A percentile compares a stretch with the other conserved stretches of the same genome.
Evolutionary conservation across 2,888 invertebrate genomes (phyloP).

Genomic region (Blastobasis adustella): DNA sequence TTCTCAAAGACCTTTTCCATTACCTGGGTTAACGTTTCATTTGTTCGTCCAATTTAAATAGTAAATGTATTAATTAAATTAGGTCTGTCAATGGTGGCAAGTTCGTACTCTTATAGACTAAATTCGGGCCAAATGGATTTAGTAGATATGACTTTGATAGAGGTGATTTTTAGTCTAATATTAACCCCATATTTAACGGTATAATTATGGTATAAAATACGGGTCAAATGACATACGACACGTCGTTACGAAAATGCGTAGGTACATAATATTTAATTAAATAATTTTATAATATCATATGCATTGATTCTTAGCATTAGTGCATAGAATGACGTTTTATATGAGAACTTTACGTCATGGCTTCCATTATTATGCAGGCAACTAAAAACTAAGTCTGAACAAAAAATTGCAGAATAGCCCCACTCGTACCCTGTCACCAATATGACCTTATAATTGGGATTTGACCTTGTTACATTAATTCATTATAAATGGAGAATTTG

Average conservation of each 20-base stretch:
- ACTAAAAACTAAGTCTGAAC: too few relatives aligned
- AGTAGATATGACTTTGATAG: constrained; percentile 6
- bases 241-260: not conserved
- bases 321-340: too few relatives aligned
- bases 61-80: constrained; percentile 14
- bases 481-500: too few relatives aligned
- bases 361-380: too few relatives aligned
- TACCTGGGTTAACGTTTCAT: constrained; percentile 6
- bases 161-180: constrained; percentile 5
- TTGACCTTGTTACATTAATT: too few relatives aligned
- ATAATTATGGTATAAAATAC: not conserved
- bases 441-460: too few relatives aligned
- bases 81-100: constrained; percentile 16
- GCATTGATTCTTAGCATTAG: too few relatives aligned
- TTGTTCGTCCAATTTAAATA: constrained; percentile 21
- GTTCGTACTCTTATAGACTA: constrained; percentile 1
- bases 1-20: not conserved
- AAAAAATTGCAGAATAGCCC: too few relatives aligned
- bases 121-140: constrained; percentile 9
- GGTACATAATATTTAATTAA: not conserved
- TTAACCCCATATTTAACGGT: too few relatives aligned
- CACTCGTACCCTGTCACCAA: too few relatives aligned
- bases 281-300: not conserved
- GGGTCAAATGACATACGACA: not conserved
- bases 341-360: too few relatives aligned